phyloP scores from a whole-genome alignment of 2,797 vertebrate species.

The Spheniscus humboldti region DNA sequence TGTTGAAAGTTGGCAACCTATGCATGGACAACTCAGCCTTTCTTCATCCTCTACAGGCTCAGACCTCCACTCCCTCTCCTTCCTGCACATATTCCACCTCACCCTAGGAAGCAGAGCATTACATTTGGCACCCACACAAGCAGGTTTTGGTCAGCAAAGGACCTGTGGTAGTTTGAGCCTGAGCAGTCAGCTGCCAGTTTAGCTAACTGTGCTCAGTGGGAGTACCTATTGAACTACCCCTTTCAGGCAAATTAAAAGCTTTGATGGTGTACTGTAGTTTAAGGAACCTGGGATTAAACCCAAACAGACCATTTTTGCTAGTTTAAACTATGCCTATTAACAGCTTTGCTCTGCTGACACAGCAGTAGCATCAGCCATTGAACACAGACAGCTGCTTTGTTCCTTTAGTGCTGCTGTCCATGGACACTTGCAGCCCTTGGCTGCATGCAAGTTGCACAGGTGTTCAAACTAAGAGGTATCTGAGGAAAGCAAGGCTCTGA shows the following conservation, averaged over 20 bases:
- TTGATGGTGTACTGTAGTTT: no score
- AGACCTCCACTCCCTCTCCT: not conserved
- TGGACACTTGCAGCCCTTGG: not conserved
- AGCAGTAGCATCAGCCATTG: not conserved
- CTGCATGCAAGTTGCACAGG: not conserved
- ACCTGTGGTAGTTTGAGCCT: not conserved
- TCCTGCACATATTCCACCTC: not conserved
- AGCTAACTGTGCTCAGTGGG: not conserved
- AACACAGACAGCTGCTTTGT: not conserved
- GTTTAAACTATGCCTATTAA: not conserved
- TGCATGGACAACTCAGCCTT: not conserved
- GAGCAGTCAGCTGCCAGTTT: not conserved
- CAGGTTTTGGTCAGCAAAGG: not conserved
- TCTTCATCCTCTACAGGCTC: not conserved
- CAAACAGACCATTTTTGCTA: not conserved
- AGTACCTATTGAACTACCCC: fast-evolving
- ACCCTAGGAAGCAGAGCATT: not conserved
- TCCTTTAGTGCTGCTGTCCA: not conserved
- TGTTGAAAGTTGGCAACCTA: not conserved
- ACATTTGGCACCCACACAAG: not conserved
- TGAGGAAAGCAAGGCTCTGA: not conserved
- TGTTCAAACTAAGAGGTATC: not conserved
- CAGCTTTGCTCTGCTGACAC: not conserved
- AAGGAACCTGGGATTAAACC: not conserved
- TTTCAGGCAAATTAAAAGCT: not conserved